Percentiles rank a stretch among this genome's conserved stretches.
Evolutionary conservation across 2,113 vertebrate genomes (phyloP).

Genomic region (Urocynchramus pylzowi): DNA sequence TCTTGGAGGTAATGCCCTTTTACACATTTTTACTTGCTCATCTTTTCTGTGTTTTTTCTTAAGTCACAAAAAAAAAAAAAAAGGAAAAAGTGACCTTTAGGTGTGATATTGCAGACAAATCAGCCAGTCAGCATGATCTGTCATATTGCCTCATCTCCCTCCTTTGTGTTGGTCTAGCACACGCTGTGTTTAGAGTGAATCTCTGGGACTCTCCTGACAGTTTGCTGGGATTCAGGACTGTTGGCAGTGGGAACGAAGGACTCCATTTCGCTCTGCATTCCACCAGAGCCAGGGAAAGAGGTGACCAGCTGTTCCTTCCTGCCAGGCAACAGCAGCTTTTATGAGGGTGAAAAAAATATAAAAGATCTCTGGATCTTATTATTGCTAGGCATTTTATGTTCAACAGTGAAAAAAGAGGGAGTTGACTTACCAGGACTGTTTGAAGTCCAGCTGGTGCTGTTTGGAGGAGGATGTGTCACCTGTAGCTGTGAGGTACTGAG

Average conservation of each 20-base stretch:
- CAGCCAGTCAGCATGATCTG: neutral
- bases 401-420: neutral
- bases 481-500: neutral
- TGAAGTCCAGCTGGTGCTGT: conserved; percentile 7
- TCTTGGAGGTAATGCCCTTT: neutral
- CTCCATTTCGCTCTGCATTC: neutral
- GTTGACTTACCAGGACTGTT: neutral
- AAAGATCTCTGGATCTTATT: conserved; percentile 4
- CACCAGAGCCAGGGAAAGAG: neutral
- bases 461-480: neutral
- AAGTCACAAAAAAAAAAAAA: neutral
- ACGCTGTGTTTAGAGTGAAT: fast-evolving
- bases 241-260: neutral
- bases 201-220: neutral
- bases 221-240: neutral
- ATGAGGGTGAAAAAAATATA: neutral
- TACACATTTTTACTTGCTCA: neutral
- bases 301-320: neutral
- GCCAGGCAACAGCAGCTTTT: neutral
- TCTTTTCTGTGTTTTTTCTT: neutral
- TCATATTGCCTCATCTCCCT: neutral
- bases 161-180: neutral
- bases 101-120: neutral
- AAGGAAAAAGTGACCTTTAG: neutral
- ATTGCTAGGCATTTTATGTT: neutral